These are phyloP conservation scores for Heliconius sara DNA, from an alignment of 2,888 invertebrate genomes.

Conservation along the genomic window DNA sequence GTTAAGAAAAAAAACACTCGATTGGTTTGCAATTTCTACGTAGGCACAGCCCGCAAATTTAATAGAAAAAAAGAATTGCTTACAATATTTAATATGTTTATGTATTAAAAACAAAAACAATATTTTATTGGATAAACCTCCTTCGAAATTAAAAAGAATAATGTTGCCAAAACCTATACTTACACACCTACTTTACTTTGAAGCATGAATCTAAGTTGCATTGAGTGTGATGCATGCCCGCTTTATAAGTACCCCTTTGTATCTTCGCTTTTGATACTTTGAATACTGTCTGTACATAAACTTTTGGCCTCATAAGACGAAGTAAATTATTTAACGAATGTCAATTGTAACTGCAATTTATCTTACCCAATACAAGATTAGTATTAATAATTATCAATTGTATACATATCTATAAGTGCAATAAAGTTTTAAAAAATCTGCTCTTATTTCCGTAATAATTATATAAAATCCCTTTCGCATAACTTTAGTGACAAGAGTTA, in stretches of 20 bases:
- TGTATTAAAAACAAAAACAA: too few relatives aligned
- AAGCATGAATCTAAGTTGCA: constrained; percentile 26
- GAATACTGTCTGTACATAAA: constrained; percentile 40
- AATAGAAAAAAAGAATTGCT: not conserved
- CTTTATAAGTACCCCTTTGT: constrained; percentile 43
- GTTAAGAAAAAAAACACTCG: not conserved
- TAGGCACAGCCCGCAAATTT: not conserved
- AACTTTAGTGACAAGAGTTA: not conserved
- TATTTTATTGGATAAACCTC: not conserved
- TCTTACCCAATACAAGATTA: not conserved
- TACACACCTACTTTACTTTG: not conserved
- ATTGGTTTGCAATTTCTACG: not conserved
- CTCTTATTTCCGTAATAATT: not conserved
- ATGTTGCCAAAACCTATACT: not conserved
- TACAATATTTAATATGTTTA: not conserved
- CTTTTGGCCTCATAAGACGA: constrained; percentile 18
- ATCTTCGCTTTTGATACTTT: constrained; percentile 22
- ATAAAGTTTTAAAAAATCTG: not conserved
- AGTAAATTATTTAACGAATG: constrained; percentile 14
- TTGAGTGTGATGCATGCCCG: constrained; percentile 38
- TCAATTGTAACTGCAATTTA: constrained; percentile 10
- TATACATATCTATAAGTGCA: not conserved
- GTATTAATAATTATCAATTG: not conserved
- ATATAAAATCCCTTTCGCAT: not conserved
- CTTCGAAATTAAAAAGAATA: not conserved